These are phyloP conservation scores for Euglossa dilemma DNA, from an alignment of 1,140 invertebrate genomes.

Conservation along the genomic window DNA sequence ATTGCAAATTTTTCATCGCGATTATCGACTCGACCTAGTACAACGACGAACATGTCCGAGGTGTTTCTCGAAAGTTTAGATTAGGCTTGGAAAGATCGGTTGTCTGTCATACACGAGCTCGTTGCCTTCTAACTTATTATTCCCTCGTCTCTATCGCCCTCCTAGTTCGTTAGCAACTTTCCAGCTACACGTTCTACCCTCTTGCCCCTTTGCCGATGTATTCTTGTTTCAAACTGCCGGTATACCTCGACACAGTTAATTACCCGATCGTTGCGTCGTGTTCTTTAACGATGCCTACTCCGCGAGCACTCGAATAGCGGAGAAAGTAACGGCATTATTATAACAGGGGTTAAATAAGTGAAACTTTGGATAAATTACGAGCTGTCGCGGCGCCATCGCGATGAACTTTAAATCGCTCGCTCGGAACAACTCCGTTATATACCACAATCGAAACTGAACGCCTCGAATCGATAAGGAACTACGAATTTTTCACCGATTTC, in stretches of 20 bases:
- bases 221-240: neutral
- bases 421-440: neutral
- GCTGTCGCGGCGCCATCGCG: neutral
- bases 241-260: conserved; percentile 24
- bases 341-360: neutral
- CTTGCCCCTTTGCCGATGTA: neutral
- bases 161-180: conserved; percentile 64
- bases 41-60: too few species aligned
- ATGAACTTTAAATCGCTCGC: neutral
- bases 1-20: too few species aligned
- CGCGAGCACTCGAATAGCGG: neutral
- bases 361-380: conserved; percentile 3
- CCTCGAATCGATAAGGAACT: neutral
- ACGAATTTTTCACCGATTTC: neutral
- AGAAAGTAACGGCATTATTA: neutral
- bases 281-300: conserved; percentile 8
- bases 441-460: neutral
- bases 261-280: conserved; percentile 6
- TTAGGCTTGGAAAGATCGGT: conserved; percentile 64
- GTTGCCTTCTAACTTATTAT: conserved; percentile 21
- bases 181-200: neutral
- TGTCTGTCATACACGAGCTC: conserved; percentile 61
- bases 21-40: too few species aligned
- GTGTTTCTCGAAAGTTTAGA: conserved; percentile 58
- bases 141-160: conserved; percentile 23